Conservation (phyloP, 35 echinoderm and acorn worm genomes). For the Ophioderma brevispina region DNA sequence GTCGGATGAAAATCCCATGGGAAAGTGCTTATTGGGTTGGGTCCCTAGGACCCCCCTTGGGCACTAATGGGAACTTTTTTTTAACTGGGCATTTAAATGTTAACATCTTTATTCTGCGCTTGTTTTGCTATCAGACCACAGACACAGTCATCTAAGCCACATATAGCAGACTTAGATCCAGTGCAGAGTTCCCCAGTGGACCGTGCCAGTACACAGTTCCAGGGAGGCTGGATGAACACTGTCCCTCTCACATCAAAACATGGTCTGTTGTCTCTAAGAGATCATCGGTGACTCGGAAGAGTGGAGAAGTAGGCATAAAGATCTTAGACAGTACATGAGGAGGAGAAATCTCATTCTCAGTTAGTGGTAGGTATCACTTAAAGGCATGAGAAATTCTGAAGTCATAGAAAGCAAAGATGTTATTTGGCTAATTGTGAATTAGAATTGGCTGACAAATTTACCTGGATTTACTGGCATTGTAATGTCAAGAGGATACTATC, state of each 20-base stretch:
- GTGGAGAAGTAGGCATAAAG: conserved; percentile 60
- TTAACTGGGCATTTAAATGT: background rate
- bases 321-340: conserved; percentile 87
- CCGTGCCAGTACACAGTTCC: conserved; percentile 22
- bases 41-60: too few relatives aligned
- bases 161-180: conserved; percentile 75
- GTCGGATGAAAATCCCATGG: background rate
- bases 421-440: too few relatives aligned
- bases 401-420: too few relatives aligned
- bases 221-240: background rate
- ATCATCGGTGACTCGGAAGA: conserved; percentile 87
- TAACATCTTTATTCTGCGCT: conserved; percentile 28
- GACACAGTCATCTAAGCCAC: too few relatives aligned
- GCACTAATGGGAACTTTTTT: background rate
- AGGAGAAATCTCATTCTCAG: conserved; percentile 85
- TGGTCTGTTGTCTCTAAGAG: conserved; percentile 82
- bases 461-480: too few relatives aligned
- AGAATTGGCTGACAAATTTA: too few relatives aligned
- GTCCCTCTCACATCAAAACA: conserved; percentile 54
- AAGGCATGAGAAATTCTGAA: too few relatives aligned
- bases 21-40: too few relatives aligned
- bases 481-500: too few relatives aligned
- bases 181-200: conserved; percentile 61
- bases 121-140: conserved; percentile 29
- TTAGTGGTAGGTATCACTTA: too few relatives aligned